Percentiles rank a stretch among this genome's conserved stretches.
These are phyloP conservation scores for Drosophila cyrtoloma DNA, from an alignment of 2,888 invertebrate species.

Conservation along the genomic window DNA sequence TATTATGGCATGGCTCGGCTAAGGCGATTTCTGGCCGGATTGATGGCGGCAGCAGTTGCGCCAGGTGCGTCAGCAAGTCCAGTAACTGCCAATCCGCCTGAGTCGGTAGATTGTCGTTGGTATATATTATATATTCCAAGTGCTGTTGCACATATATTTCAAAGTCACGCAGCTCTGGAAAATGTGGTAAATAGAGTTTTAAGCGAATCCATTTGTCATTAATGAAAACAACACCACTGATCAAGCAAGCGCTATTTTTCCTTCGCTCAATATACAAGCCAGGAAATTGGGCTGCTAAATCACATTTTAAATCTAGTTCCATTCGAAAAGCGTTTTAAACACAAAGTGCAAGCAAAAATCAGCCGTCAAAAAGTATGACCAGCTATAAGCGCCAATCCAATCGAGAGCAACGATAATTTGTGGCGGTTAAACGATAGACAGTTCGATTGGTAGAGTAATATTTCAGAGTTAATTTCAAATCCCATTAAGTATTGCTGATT, in stretches of 20 bases:
- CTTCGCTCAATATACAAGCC: conserved; percentile 39
- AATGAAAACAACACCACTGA: conserved; percentile 44
- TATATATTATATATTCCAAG: conserved; percentile 51
- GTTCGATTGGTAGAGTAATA: neutral
- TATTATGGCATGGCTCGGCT: conserved; percentile 35
- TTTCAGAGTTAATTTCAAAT: neutral
- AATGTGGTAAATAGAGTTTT: conserved; percentile 69
- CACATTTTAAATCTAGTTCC: conserved; percentile 3
- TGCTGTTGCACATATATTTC: conserved; percentile 60
- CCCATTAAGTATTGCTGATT: neutral
- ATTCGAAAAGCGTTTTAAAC: conserved; percentile 6
- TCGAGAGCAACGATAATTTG: neutral
- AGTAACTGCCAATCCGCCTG: conserved; percentile 60
- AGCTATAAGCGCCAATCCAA: neutral
- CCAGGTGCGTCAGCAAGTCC: conserved; percentile 67
- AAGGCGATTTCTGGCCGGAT: neutral
- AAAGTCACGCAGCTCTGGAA: conserved; percentile 63
- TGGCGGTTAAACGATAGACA: conserved; percentile 43
- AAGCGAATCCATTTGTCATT: conserved; percentile 58
- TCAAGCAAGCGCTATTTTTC: conserved; percentile 16
- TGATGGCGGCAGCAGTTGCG: conserved; percentile 25
- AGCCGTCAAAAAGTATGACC: conserved; percentile 8
- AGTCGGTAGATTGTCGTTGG: conserved; percentile 34
- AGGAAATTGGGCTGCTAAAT: conserved; percentile 43
- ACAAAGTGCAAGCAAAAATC: neutral